Evolutionary conservation across 2,888 invertebrate species (phyloP).

Genomic region (Bellardia bayeri): DNA sequence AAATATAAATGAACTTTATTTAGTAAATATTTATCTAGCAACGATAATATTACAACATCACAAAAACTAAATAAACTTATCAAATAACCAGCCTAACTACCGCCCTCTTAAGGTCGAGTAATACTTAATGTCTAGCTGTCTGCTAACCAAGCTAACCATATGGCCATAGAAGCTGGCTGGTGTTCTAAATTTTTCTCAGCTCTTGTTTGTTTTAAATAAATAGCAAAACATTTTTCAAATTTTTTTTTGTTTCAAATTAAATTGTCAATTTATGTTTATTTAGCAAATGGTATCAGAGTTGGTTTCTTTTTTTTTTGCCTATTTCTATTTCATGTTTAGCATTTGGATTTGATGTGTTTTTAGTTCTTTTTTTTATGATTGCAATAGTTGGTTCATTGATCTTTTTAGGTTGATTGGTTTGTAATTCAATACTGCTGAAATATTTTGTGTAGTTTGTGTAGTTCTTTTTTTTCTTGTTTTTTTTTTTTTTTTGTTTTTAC

Average conservation of each 20-base stretch:
- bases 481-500: neutral
- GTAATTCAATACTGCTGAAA: constrained; percentile 48
- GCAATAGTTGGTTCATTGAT: constrained; percentile 59
- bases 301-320: neutral
- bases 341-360: constrained; percentile 8
- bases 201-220: neutral
- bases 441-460: neutral
- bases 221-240: neutral
- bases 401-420: constrained; percentile 59
- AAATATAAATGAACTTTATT: neutral
- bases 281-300: neutral
- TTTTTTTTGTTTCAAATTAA: neutral
- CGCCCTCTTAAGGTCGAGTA: neutral
- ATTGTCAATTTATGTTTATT: constrained; percentile 19
- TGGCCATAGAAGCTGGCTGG: neutral
- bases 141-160: too few relatives aligned
- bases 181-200: neutral
- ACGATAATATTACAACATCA: neutral
- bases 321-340: constrained; percentile 9
- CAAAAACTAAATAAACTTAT: neutral
- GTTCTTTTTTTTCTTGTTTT: neutral
- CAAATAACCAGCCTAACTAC: neutral
- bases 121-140: neutral
- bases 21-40: constrained; percentile 1
- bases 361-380: neutral